Evolutionary conservation across 2,797 vertebrate species (phyloP).

Genomic region (Acomys russatus): DNA sequence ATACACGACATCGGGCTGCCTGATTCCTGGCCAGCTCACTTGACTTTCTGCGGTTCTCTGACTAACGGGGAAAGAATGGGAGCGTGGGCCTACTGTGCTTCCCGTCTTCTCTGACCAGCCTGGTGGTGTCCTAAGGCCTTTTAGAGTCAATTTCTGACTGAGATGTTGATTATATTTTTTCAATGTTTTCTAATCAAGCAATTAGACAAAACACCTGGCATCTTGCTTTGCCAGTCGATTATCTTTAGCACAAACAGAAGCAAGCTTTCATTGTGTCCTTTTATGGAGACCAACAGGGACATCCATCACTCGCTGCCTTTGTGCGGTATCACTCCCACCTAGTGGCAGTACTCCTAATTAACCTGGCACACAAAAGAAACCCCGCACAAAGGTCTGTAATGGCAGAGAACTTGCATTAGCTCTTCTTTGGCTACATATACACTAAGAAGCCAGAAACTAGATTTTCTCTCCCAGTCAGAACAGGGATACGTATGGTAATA

Average conservation of each 20-base stretch:
- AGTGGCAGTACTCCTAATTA: constrained; percentile 65
- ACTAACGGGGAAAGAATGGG: neutral
- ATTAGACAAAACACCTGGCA: neutral
- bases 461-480: neutral
- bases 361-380: neutral
- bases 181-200: constrained; percentile 28
- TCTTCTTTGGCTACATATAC: neutral
- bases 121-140: neutral
- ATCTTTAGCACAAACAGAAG: constrained; percentile 18
- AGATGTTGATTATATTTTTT: constrained; percentile 42
- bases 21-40: constrained; percentile 7
- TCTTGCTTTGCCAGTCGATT: neutral
- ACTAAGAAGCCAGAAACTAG: neutral
- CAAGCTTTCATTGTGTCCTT: neutral
- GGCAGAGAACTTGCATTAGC: neutral
- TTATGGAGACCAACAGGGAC: neutral
- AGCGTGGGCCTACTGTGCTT: neutral
- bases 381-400: neutral
- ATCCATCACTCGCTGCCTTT: neutral
- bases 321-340: constrained; percentile 67
- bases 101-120: neutral
- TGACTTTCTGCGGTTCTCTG: neutral
- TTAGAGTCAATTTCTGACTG: constrained; percentile 23
- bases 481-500: neutral
- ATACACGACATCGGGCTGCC: constrained; percentile 8